Evolutionary conservation across 2,888 invertebrate species (phyloP).

Genomic region (Hirtodrosophila histrioides): DNA sequence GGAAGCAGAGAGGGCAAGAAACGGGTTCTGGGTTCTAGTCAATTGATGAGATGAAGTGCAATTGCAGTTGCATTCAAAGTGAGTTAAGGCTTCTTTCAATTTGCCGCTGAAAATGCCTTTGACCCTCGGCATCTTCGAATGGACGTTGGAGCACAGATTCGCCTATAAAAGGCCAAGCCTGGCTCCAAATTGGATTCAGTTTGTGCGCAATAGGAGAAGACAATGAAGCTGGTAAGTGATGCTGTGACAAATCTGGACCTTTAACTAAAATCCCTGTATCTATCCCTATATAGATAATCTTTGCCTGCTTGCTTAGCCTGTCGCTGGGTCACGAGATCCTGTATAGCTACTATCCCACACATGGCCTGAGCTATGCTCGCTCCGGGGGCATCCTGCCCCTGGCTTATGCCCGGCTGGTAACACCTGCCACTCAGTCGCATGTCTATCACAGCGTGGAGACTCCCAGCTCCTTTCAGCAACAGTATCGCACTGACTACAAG

Average conservation of each 20-base stretch:
- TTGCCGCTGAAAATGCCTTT: conserved; percentile 66
- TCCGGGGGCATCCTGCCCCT: conserved; percentile 44
- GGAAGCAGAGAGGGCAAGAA: conserved; percentile 7
- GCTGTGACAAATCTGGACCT: background rate
- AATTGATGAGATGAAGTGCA: conserved; percentile 39
- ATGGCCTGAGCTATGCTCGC: conserved; percentile 45
- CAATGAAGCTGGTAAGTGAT: conserved; percentile 64
- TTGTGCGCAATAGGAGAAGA: conserved; percentile 9
- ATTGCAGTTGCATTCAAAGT: conserved; percentile 57
- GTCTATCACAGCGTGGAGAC: conserved; percentile 81
- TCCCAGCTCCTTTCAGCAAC: conserved; percentile 80
- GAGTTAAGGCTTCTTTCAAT: conserved; percentile 66
- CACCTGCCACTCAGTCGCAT: conserved; percentile 64
- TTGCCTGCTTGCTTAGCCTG: conserved; percentile 68
- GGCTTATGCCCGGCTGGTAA: conserved; percentile 70
- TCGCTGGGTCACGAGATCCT: conserved; percentile 66
- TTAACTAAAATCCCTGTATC: too few species aligned
- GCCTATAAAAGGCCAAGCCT: conserved; percentile 54
- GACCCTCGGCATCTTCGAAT: conserved; percentile 49
- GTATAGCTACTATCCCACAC: conserved; percentile 65
- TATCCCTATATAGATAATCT: conserved; percentile 49
- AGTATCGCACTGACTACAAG: conserved; percentile 79
- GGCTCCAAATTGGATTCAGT: conserved; percentile 47
- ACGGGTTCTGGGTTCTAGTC: conserved; percentile 29
- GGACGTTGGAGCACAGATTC: conserved; percentile 26